Evolutionary conservation across 2,113 vertebrate species (phyloP), one percentile per base, ranked within the genome.

Genomic region (Coregonus clupeaformis): DNA sequence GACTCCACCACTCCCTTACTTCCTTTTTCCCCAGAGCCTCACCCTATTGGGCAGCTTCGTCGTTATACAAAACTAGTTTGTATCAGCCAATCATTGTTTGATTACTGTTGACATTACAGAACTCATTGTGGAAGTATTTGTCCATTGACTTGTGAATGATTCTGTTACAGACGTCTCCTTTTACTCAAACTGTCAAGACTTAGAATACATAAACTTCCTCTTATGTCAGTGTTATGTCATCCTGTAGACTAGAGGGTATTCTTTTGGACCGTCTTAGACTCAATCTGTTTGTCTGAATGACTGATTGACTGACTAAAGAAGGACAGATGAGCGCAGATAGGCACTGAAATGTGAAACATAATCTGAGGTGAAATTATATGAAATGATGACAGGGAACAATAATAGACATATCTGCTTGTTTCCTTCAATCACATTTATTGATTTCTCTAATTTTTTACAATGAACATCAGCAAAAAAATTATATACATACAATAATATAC

Each of bases 391-490:
- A 36, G 49, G 27, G 49, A 30, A 57, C 16, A n/a, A 57, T 59
- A 14, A 42, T 7, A 42, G 12, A 30, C 16, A 20, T 5, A 29
- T 25, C 16, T 6, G 5, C 22, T n/a, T 70, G 22, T 71, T 88
- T 87, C 84, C 87, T 82, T 90, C 89, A 89, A 42, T 90, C 63
- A 91, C 82, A 86, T 91, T 91, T 91, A 92, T 92, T 91, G 78
- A 86, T 90, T 89, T 89, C 72, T 90, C 89, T 89, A 66, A 87
- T 85, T 78, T 81, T 89, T 91, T 91, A 89, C 86, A 86, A 78
- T 91, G 89, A 89, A 92, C 86, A 92, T 90, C 80, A 92, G 89
- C 89, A 91, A 91, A 90, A 30, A 88, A 90, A 88, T 5, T 5
- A 30, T 89, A 89, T 42, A 11, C 36, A 42, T 42, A 11, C 9